phyloP scores from a whole-genome alignment of 2,888 invertebrate species.

The Stegana nigrithorax region DNA sequence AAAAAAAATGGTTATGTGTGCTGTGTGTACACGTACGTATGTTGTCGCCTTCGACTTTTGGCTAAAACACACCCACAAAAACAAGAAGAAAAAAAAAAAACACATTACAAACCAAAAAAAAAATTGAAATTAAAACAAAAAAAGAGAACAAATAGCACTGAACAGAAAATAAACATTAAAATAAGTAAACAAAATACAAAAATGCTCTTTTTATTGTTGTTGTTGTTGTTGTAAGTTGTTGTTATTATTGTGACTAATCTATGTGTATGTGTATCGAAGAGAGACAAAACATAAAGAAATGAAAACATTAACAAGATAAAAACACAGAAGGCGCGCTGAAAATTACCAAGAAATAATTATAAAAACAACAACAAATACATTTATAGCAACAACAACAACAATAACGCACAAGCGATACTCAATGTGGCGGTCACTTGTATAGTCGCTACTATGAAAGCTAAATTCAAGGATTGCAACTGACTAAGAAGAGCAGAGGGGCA shows the following conservation, averaged over 20 bases:
- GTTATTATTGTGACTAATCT: constrained; percentile 13
- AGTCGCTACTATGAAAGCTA: constrained; percentile 7
- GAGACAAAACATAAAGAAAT: neutral
- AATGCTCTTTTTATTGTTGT: neutral
- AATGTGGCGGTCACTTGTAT: constrained; percentile 10
- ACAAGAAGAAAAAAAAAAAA: neutral
- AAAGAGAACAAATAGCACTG: neutral
- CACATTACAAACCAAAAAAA: neutral
- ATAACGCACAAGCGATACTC: neutral
- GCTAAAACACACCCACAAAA: constrained; percentile 9
- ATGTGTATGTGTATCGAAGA: neutral
- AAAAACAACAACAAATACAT: constrained; percentile 7
- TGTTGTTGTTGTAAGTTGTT: neutral
- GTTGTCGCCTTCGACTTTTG: no score
- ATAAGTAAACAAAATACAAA: constrained; percentile 10
- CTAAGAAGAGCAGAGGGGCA: constrained; percentile 12
- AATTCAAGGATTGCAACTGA: constrained; percentile 14
- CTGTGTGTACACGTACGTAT: no score
- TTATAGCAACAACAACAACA: neutral
- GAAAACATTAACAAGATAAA: neutral
- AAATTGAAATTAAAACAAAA: constrained; percentile 1
- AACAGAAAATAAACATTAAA: neutral
- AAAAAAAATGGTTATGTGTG: no score
- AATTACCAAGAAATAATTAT: constrained; percentile 14
- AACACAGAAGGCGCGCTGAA: constrained; percentile 9